Conservation (phyloP, 1,140 invertebrate genomes). For the Telenomus remus region DNA sequence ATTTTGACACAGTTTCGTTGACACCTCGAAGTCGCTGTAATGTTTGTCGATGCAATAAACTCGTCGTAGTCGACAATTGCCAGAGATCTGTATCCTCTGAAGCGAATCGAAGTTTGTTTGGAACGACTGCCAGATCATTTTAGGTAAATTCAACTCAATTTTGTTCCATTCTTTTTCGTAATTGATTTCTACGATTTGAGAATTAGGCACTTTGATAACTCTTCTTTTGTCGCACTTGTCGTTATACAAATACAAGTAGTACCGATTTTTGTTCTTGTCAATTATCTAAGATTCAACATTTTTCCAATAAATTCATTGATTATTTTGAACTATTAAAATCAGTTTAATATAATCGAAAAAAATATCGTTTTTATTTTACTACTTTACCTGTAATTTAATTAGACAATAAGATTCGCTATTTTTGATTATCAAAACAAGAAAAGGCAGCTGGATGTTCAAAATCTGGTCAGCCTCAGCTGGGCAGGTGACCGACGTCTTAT, state of each 20-base stretch:
- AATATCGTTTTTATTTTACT: no score
- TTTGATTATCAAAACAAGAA: constrained; percentile 63
- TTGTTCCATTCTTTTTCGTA: constrained; percentile 65
- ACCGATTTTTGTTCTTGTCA: constrained; percentile 36
- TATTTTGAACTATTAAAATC: no score
- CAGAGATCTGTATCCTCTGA: constrained; percentile 59
- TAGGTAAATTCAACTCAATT: constrained; percentile 60
- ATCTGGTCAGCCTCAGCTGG: constrained; percentile 48
- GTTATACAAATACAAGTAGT: constrained; percentile 33
- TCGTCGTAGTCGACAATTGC: constrained; percentile 62
- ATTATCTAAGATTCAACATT: constrained; percentile 22
- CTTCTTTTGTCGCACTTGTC: constrained; percentile 23
- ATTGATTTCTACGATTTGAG: constrained; percentile 24
- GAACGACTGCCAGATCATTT: constrained; percentile 55
- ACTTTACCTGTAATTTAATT: constrained; percentile 62
- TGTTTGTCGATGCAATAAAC: constrained; percentile 64
- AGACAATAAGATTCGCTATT: constrained; percentile 42
- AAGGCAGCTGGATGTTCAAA: constrained; percentile 58
- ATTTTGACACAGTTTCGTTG: constrained; percentile 49
- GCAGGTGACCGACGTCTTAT: constrained; percentile 61
- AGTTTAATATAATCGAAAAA: constrained; percentile 3
- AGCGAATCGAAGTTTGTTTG: constrained; percentile 51
- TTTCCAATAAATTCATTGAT: background rate
- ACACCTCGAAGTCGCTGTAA: constrained; percentile 59
- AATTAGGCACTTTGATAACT: constrained; percentile 12